A percentile compares a stretch with the other conserved stretches of the same genome.
Conservation (phyloP, 2,888 invertebrate species). For the Hirtodrosophila trivittata region DNA sequence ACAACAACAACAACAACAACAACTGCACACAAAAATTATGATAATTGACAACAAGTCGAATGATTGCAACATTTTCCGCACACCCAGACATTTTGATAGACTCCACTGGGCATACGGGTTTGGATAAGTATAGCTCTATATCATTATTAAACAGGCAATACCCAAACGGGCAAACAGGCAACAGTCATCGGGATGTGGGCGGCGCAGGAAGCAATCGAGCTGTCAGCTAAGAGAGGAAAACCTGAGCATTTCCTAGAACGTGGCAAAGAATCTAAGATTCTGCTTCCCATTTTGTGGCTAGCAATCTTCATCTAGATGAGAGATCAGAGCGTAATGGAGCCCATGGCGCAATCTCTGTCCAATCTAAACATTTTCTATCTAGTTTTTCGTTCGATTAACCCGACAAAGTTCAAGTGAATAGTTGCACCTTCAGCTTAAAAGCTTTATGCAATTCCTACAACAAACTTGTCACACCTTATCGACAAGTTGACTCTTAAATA, state of each 20-base stretch:
- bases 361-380: too few relatives aligned
- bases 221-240: not conserved
- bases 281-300: conserved; percentile 8
- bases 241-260: conserved; percentile 28
- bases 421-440: too few relatives aligned
- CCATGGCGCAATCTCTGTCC: too few relatives aligned
- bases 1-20: conserved; percentile 27
- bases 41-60: conserved; percentile 60
- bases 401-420: too few relatives aligned
- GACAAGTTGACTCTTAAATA: too few relatives aligned
- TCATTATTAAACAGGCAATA: not conserved
- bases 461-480: too few relatives aligned
- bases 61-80: conserved; percentile 44
- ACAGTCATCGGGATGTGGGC: conserved; percentile 41
- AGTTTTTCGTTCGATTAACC: too few relatives aligned
- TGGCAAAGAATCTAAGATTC: not conserved
- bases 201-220: conserved; percentile 39
- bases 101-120: conserved; percentile 1
- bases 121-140: conserved; percentile 26
- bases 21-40: conserved; percentile 47
- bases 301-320: too few relatives aligned
- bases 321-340: too few relatives aligned
- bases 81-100: conserved; percentile 10
- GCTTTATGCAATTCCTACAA: too few relatives aligned
- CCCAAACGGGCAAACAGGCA: too few relatives aligned